These are phyloP conservation scores for Varanus salvator DNA, from an alignment of 2,113 vertebrate genomes.

Conservation along the genomic window DNA sequence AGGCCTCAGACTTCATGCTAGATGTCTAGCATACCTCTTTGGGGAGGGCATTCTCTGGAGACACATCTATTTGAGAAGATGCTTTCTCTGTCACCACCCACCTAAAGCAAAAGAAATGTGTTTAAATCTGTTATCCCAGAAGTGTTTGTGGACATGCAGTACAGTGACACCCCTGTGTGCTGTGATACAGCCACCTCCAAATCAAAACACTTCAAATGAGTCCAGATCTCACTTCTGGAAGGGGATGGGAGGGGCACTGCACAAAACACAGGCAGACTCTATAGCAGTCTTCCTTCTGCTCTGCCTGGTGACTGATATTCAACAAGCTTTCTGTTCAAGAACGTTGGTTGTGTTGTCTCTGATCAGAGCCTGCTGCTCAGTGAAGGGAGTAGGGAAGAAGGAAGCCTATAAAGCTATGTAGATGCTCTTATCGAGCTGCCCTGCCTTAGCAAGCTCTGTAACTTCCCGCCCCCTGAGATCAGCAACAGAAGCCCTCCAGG, in stretches of 20 bases:
- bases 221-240: background rate
- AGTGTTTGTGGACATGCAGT: background rate
- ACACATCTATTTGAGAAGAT: too few relatives aligned
- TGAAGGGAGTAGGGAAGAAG: too few relatives aligned
- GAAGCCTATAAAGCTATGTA: too few relatives aligned
- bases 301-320: background rate
- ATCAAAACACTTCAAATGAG: too few relatives aligned
- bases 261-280: background rate
- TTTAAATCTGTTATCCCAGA: background rate
- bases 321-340: background rate
- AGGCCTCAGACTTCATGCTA: too few relatives aligned
- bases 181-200: too few relatives aligned
- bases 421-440: too few relatives aligned
- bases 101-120: background rate
- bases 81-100: background rate
- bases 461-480: too few relatives aligned
- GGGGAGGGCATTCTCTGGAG: too few relatives aligned
- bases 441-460: background rate
- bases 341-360: background rate
- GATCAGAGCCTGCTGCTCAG: background rate
- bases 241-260: background rate
- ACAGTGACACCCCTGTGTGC: background rate
- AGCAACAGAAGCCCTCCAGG: too few relatives aligned
- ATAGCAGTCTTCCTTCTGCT: too few relatives aligned
- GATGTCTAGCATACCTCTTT: too few relatives aligned